A percentile compares a stretch with the other conserved stretches of the same genome.
Conservation (phyloP, 1,140 invertebrate species). For the Drosophila sechellia region DNA sequence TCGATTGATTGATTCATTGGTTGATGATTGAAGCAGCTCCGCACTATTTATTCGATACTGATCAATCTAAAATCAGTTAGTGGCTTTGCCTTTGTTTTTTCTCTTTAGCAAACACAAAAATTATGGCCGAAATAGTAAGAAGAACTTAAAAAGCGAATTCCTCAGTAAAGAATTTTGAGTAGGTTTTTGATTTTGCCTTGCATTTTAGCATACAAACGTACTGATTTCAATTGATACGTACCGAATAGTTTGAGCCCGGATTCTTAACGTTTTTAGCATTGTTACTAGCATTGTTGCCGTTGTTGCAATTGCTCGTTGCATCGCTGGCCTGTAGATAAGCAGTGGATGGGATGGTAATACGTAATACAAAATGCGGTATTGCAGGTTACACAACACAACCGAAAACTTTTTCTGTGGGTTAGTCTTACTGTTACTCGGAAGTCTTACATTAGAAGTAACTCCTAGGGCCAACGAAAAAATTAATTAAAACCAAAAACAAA, state of each 20-base stretch:
- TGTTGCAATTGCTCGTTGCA: conserved; percentile 80
- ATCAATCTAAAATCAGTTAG: conserved; percentile 84
- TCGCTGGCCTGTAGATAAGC: conserved; percentile 84
- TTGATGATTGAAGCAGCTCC: conserved; percentile 26
- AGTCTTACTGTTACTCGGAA: conserved; percentile 45
- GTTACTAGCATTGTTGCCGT: conserved; percentile 68
- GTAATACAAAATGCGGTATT: conserved; percentile 61
- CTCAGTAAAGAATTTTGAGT: conserved; percentile 35
- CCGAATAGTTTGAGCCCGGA: conserved; percentile 84
- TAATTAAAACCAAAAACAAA: conserved; percentile 13
- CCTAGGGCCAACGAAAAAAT: conserved; percentile 6
- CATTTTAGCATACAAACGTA: conserved; percentile 61
- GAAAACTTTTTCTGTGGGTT: conserved; percentile 36
- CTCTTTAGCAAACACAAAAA: conserved; percentile 37
- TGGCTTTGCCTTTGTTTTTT: conserved; percentile 11
- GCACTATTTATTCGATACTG: conserved; percentile 81
- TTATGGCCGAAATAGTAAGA: conserved; percentile 63
- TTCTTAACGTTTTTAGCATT: conserved; percentile 85
- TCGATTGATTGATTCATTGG: conserved; percentile 12
- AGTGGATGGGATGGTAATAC: conserved; percentile 83
- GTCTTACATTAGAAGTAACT: conserved; percentile 2
- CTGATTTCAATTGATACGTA: conserved; percentile 85
- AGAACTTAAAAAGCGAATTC: conserved; percentile 33
- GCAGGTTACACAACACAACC: conserved; percentile 34
- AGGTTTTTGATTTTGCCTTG: conserved; percentile 37